A percentile compares a stretch with the other conserved stretches of the same genome.
Conservation (phyloP, 2,888 invertebrate species). For the Eupithecia centaureata region DNA sequence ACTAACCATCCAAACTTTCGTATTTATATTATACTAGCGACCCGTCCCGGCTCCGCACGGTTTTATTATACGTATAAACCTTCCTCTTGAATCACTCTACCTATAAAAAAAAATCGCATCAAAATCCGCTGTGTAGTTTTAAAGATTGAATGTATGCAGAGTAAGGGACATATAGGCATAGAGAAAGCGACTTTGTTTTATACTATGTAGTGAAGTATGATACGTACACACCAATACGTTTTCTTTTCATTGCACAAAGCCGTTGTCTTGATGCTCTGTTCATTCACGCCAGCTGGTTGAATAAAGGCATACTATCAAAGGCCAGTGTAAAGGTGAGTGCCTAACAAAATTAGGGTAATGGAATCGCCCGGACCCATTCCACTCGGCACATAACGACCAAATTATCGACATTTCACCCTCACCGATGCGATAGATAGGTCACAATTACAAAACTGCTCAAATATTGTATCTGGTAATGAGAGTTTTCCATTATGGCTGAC, state of each 20-base stretch:
- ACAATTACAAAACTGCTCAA: conserved; percentile 25
- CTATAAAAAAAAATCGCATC: too few species aligned
- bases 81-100: too few species aligned
- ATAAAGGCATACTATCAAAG: conserved; percentile 9
- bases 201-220: too few species aligned
- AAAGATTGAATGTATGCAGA: too few species aligned
- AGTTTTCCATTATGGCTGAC: conserved; percentile 25
- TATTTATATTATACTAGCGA: too few species aligned
- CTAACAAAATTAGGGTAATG: conserved; percentile 43
- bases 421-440: conserved; percentile 4
- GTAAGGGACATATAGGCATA: too few species aligned
- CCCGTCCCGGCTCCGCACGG: too few species aligned
- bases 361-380: conserved; percentile 35
- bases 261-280: conserved; percentile 1
- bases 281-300: conserved; percentile 10
- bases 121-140: too few species aligned
- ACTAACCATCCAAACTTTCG: too few species aligned
- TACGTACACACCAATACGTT: background rate
- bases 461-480: conserved; percentile 21
- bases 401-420: conserved; percentile 39
- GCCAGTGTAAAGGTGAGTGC: conserved; percentile 9
- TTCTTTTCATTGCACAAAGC: conserved; percentile 21
- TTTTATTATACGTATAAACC: too few species aligned
- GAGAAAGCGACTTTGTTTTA: too few species aligned
- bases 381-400: conserved; percentile 38